A percentile compares a stretch with the other conserved stretches of the same genome.
Evolutionary conservation across 2,797 vertebrate species (phyloP).

Genomic region (Limnodromus scolopaceus): DNA sequence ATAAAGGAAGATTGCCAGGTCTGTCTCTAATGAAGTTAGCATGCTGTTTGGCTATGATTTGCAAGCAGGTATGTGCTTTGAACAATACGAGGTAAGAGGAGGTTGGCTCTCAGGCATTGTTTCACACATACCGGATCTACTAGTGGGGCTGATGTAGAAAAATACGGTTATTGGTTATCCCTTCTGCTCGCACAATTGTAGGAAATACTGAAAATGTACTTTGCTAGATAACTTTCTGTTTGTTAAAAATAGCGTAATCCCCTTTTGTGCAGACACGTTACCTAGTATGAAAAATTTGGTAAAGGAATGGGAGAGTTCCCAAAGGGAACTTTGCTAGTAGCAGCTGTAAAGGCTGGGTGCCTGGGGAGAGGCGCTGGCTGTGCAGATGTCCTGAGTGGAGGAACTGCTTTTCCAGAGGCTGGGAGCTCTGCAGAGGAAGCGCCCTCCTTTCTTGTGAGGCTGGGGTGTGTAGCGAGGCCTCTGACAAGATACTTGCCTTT

Average conservation of each 20-base stretch:
- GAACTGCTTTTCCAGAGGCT: not conserved
- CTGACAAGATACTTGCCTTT: not conserved
- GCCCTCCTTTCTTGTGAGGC: not conserved
- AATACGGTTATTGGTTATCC: not conserved
- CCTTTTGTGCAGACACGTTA: not conserved
- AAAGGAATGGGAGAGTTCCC: not conserved
- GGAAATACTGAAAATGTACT: not conserved
- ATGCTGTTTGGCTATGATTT: not conserved
- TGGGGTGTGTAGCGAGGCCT: not conserved
- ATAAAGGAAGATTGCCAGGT: not conserved
- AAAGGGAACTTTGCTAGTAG: not conserved
- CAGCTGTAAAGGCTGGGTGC: not conserved
- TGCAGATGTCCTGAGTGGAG: not conserved
- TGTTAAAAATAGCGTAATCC: not conserved
- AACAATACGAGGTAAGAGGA: not conserved
- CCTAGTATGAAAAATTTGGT: not conserved
- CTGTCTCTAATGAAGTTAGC: not conserved
- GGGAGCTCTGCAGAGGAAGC: not conserved
- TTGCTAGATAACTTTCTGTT: not conserved
- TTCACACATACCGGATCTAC: not conserved
- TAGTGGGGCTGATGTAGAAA: not conserved
- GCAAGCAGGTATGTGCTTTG: not conserved
- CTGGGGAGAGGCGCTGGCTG: not conserved
- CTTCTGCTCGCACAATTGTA: not conserved
- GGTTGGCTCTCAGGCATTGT: not conserved